Base-by-base conservation (phyloP, 2,113 vertebrate genomes). In the Pholis gunnellus region DNA sequence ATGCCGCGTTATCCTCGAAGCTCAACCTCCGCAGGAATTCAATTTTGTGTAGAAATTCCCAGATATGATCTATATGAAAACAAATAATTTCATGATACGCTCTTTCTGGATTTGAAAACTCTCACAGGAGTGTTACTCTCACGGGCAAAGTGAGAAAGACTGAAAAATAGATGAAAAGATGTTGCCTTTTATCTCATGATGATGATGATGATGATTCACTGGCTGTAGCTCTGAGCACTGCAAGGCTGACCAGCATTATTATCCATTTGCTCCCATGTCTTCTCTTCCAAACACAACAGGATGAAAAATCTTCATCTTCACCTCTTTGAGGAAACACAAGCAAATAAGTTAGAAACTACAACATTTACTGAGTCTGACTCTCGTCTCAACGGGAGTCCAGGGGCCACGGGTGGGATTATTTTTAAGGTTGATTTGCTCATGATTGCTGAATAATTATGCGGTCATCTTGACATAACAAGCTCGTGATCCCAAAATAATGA, bases 161-260 rank as follows among this genome's bases (percentile, higher is more conserved):
- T 59, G 65, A 81, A 75, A 87, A 85, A 75, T 34, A 87, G 79
- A 86, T 82, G 87, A 89, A 89, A 86, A 84, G 60, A 85, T 83
- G 86, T 79, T 81, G 77, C 61, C 42, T 91, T 87, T 91, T 86
- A 85, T 89, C 80, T 91, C 73, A 67, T 84, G 81, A 86, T 87
- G 82, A 76, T 1, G 75, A 86, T 87, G 82, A 76, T 1, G 75
- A 81, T 87, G 74, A 92, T 86, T 90, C 82, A 84, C 71, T 78
- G 88, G 66, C 60, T 82, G 65, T 75, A 78, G 80, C 87, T 89
- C 73, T 76, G 83, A 89, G 87, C 87, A 78, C 76, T 44, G 48
- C 48, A 48, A 82, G 70, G 44, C 56, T 86, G 85, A 89, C 89
- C 81, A 87, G 82, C 68, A 82, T 48, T 83, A 84, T 90, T 79